Percentiles rank a stretch among this genome's conserved stretches.
phyloP scores from a whole-genome alignment of 1,140 invertebrate species.

The Listronotus oregonensis region DNA sequence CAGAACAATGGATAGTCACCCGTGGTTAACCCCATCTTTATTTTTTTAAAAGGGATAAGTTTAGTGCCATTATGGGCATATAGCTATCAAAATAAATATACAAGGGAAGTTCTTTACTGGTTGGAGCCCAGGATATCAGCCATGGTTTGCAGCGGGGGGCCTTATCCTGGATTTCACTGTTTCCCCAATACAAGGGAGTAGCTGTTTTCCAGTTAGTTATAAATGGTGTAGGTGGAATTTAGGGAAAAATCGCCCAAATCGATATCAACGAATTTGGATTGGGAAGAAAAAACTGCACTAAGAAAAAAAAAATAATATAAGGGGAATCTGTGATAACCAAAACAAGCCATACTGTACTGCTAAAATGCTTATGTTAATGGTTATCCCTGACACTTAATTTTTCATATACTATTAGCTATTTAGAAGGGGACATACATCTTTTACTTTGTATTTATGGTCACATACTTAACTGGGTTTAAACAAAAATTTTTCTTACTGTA shows the following conservation, averaged over 20 bases:
- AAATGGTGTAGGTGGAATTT: conserved; percentile 92
- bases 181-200: conserved; percentile 77
- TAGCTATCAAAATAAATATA: conserved; percentile 79
- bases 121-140: conserved; percentile 83
- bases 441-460: conserved; percentile 74
- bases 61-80: conserved; percentile 77
- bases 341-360: conserved; percentile 72
- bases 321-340: conserved; percentile 59
- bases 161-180: conserved; percentile 82
- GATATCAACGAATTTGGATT: conserved; percentile 88
- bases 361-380: conserved; percentile 77
- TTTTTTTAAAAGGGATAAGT: conserved; percentile 66
- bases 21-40: conserved; percentile 71
- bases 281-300: conserved; percentile 63
- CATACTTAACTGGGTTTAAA: conserved; percentile 74
- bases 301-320: no score
- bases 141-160: conserved; percentile 83
- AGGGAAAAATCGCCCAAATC: conserved; percentile 90
- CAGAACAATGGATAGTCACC: conserved; percentile 63
- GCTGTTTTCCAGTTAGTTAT: conserved; percentile 88
- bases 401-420: conserved; percentile 76
- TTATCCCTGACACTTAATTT: conserved; percentile 84
- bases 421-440: conserved; percentile 72
- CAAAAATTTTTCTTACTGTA: conserved; percentile 72
- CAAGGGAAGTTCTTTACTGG: conserved; percentile 75